Percentiles rank a stretch among this genome's conserved stretches.
Conservation (phyloP, 2,113 vertebrate species). For the Callipepla californica region DNA sequence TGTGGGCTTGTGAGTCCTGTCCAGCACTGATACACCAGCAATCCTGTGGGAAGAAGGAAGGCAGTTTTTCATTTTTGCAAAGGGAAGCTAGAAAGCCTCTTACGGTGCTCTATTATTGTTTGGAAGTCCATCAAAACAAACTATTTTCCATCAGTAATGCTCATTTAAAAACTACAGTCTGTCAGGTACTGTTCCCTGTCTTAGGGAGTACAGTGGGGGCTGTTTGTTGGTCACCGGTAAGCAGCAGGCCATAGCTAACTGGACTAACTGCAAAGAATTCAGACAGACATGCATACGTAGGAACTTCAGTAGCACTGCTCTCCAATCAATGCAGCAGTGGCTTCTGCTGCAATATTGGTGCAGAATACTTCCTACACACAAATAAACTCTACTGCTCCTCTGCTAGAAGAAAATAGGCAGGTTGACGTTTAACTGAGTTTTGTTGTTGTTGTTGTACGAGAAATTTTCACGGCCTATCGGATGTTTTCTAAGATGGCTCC, state of each 20-base stretch:
- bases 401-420: not conserved
- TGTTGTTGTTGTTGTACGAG: not conserved
- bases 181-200: not conserved
- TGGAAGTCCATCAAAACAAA: not conserved
- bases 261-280: constrained; percentile 21
- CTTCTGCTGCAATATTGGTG: not conserved
- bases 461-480: not conserved
- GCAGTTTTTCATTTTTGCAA: accelerated
- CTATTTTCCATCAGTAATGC: not conserved
- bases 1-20: not conserved
- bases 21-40: not conserved
- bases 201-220: not conserved
- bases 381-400: not conserved
- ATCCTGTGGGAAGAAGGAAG: not conserved
- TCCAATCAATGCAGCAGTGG: not conserved
- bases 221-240: not conserved
- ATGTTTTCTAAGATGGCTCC: not conserved
- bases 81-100: not conserved
- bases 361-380: not conserved
- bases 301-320: not conserved
- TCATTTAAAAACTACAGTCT: not conserved
- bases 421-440: not conserved
- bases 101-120: not conserved
- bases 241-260: not conserved
- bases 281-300: not conserved